Percentiles rank a stretch among this genome's conserved stretches.
phyloP scores from a whole-genome alignment of 2,113 vertebrate species.

The Elanus axillaris region DNA sequence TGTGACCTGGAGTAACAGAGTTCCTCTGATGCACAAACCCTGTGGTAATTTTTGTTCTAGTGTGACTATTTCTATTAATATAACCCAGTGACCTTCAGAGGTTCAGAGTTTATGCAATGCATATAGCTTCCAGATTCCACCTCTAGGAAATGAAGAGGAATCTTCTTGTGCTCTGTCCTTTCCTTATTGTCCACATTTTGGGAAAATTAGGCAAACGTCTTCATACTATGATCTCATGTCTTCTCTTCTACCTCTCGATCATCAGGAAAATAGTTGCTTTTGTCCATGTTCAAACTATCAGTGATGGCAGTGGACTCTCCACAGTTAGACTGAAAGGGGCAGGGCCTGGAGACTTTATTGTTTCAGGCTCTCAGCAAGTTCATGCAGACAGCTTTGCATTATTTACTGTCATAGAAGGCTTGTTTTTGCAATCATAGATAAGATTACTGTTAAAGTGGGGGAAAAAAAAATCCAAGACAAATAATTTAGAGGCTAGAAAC shows the following conservation, averaged over 20 bases:
- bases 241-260: neutral
- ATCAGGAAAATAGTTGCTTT: neutral
- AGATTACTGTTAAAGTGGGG: neutral
- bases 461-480: neutral
- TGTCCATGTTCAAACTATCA: neutral
- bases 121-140: neutral
- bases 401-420: neutral
- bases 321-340: neutral
- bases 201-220: neutral
- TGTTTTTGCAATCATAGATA: neutral
- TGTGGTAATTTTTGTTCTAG: neutral
- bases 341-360: neutral
- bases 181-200: neutral
- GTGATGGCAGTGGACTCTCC: neutral
- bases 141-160: neutral
- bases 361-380: neutral
- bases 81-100: neutral
- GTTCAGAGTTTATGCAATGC: neutral
- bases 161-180: neutral
- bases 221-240: neutral
- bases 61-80: neutral
- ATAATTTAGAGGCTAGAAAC: neutral
- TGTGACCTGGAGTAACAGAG: neutral
- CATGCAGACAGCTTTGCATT: neutral
- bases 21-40: neutral